These are phyloP conservation scores for Trichoplusia ni DNA, from an alignment of 1,140 invertebrate genomes.

Conservation along the genomic window DNA sequence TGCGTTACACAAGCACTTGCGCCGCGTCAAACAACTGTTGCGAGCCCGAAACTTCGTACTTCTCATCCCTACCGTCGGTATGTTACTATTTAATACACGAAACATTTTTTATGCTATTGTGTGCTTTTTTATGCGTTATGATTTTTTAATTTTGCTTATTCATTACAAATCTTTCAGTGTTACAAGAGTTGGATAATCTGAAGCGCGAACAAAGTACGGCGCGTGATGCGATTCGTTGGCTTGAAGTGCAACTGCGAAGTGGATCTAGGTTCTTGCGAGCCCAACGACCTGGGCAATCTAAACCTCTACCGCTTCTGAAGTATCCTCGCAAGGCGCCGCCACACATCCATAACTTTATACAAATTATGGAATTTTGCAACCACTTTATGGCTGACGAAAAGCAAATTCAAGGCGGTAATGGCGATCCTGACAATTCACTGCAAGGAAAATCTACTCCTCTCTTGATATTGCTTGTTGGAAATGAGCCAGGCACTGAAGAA, in stretches of 20 bases:
- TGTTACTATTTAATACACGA: no score
- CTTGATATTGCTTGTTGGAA: slow-evolving; percentile 71
- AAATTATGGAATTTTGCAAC: slow-evolving; percentile 80
- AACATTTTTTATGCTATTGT: background rate
- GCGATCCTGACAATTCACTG: slow-evolving; percentile 57
- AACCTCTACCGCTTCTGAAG: slow-evolving; percentile 88
- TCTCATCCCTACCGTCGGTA: slow-evolving; percentile 63
- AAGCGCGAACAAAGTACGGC: slow-evolving; percentile 90
- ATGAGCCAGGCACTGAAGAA: slow-evolving; percentile 51
- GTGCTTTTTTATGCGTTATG: background rate
- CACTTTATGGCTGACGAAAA: slow-evolving; percentile 71
- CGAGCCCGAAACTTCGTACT: slow-evolving; percentile 61
- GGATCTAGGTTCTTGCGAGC: slow-evolving; percentile 92
- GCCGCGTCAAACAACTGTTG: slow-evolving; percentile 90
- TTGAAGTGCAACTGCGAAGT: slow-evolving; percentile 91
- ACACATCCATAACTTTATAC: slow-evolving; percentile 72
- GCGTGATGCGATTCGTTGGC: slow-evolving; percentile 94
- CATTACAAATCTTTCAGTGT: slow-evolving; percentile 83
- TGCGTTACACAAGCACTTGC: slow-evolving; percentile 81
- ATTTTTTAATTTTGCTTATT: background rate
- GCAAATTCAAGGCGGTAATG: slow-evolving; percentile 62
- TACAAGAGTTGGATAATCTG: slow-evolving; percentile 92
- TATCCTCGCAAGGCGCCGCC: slow-evolving; percentile 83
- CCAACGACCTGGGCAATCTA: slow-evolving; percentile 90
- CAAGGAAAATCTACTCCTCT: slow-evolving; percentile 60